Conservation (phyloP, 2,797 vertebrate species). For the Artibeus lituratus region DNA sequence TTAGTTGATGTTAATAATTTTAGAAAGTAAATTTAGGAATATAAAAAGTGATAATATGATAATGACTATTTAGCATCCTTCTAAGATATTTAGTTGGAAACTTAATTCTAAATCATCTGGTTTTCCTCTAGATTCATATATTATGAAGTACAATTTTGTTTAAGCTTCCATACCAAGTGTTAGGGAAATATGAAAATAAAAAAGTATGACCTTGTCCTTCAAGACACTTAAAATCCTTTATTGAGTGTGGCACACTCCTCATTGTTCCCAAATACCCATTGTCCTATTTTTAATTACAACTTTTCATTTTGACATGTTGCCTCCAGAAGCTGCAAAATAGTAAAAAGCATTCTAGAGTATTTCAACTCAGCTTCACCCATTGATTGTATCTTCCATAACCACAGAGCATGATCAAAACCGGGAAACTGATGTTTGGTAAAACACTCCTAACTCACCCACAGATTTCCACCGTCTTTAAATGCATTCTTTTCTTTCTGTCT, state of each 20-base stretch:
- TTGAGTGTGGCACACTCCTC: background rate
- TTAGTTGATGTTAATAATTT: slow-evolving; percentile 16
- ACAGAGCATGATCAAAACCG: background rate
- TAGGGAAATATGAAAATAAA: background rate
- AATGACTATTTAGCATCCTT: background rate
- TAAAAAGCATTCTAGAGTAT: background rate
- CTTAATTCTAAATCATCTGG: slow-evolving; percentile 25
- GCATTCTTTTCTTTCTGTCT: background rate
- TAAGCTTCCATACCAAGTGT: background rate
- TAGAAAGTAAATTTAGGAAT: background rate
- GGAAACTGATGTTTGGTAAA: background rate
- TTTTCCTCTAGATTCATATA: background rate
- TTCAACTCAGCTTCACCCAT: background rate
- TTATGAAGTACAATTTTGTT: background rate
- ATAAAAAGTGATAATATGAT: background rate
- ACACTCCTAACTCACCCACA: background rate
- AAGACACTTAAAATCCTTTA: background rate
- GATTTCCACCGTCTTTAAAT: background rate
- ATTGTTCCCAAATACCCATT: background rate
- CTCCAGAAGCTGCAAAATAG: background rate
- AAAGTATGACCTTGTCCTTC: background rate
- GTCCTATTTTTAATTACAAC: background rate
- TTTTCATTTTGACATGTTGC: background rate
- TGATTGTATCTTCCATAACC: background rate
- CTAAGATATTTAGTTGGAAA: background rate